Evolutionary conservation across 2,888 invertebrate species (phyloP), one percentile per base, ranked within the genome.

Genomic region (Balanococcus diminutus): DNA sequence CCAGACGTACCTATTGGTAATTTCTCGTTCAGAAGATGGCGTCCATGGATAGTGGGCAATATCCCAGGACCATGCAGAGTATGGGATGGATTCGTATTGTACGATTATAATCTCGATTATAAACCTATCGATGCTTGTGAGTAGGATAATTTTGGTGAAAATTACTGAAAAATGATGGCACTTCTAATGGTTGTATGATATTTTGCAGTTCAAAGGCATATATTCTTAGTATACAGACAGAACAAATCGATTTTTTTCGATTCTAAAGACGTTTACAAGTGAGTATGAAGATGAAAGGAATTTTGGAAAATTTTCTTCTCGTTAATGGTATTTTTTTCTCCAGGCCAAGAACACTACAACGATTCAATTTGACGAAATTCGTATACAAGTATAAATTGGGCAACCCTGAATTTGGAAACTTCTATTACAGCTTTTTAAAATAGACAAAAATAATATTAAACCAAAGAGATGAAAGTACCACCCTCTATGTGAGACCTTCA

Each of bases 311-410:
- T 67, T 11, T 28, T 67, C n/a, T n/a, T n/a, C n/a, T n/a, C n/a
- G n/a, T n/a, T n/a, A n/a, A n/a, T 14, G 1, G 8, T 1, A 61
- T 61, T 22, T 4, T 25, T 72, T 28, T 67, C 28, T 28, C 1
- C 36, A 79, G 75, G 16, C 75, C 75, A 9, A 79, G 75, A 79
- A 79, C 36, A n/a, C 8, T 79, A 9, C 75, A 32, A 22, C n/a
- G 75, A 79, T 79, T 79, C 36, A 79, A 79, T 11, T 36, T 79
- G 75, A 36, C 36, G 0, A 79, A 79, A 79, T 79, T 79, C 8
- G 11, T 79, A 9, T 36, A 32, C 36, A 79, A 79, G n/a, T 79
- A 79, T 36, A 19, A 79, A 36, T 14, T 79, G 22, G 75, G 75
- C 16, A 79, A 79, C 28, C 75, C 75, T n/a, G 19, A 36, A 8